phyloP scores from a whole-genome alignment of 2,797 vertebrate species.

The Phoxinus dragarum region DNA sequence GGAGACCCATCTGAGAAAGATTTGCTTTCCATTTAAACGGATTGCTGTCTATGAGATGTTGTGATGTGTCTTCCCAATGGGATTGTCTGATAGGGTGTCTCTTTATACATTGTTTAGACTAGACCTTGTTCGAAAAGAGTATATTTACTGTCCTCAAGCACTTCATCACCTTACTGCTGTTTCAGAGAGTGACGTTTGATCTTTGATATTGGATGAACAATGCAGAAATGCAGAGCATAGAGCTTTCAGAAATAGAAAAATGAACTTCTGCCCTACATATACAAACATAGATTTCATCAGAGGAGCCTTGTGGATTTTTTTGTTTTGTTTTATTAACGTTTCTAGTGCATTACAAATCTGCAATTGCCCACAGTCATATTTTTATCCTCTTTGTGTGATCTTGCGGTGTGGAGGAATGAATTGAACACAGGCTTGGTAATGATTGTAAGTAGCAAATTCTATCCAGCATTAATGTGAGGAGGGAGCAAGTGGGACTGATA shows the following conservation, averaged over 20 bases:
- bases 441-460: slow-evolving; percentile 42
- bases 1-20: not conserved
- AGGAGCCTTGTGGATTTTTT: slow-evolving; percentile 14
- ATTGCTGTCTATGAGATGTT: not conserved
- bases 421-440: slow-evolving; percentile 57
- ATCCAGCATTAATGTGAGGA: slow-evolving; percentile 47
- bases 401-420: slow-evolving; percentile 49
- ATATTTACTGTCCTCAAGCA: slow-evolving; percentile 10
- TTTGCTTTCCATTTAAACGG: slow-evolving; percentile 6
- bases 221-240: slow-evolving; percentile 13
- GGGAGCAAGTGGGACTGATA: slow-evolving; percentile 55
- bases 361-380: slow-evolving; percentile 19
- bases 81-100: not conserved
- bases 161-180: not conserved
- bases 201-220: slow-evolving; percentile 20
- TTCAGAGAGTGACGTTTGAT: slow-evolving; percentile 4
- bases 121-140: not conserved
- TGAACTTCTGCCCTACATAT: slow-evolving; percentile 32
- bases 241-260: slow-evolving; percentile 24
- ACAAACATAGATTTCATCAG: slow-evolving; percentile 27
- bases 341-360: slow-evolving; percentile 31
- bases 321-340: slow-evolving; percentile 32
- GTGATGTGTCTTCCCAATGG: not conserved
- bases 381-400: slow-evolving; percentile 32
- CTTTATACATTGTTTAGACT: slow-evolving; percentile 16